A percentile compares a stretch with the other conserved stretches of the same genome.
These are phyloP conservation scores for Terrapene triunguis DNA, from an alignment of 2,113 vertebrate genomes.

Conservation along the genomic window DNA sequence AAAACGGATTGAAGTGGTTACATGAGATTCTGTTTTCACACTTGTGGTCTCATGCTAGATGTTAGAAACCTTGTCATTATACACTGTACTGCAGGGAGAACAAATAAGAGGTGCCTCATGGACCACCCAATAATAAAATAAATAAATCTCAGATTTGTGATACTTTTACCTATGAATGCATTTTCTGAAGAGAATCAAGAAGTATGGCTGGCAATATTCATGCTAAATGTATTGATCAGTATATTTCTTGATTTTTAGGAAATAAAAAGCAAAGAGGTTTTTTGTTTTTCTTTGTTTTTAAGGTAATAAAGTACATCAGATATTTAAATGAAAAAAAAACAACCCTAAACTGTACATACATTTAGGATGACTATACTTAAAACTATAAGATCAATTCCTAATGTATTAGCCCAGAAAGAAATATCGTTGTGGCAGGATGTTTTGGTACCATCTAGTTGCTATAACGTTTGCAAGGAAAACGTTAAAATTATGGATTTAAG, in stretches of 20 bases:
- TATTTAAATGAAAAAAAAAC: background rate
- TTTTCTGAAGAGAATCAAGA: background rate
- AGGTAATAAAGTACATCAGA: background rate
- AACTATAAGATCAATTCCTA: background rate
- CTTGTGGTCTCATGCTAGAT: background rate
- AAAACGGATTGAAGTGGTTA: background rate
- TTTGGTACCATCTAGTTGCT: constrained; percentile 3
- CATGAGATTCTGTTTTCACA: background rate
- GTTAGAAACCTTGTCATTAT: background rate
- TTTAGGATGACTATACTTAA: background rate
- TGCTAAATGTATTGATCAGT: background rate
- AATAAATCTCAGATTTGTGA: background rate
- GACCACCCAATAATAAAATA: background rate
- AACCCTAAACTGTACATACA: background rate
- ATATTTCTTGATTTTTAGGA: background rate
- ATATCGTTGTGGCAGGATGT: background rate
- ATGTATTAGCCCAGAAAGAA: accelerated
- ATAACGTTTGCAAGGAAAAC: constrained; percentile 13
- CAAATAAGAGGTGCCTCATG: background rate
- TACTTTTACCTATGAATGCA: background rate
- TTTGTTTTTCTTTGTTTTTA: background rate
- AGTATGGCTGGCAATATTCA: background rate
- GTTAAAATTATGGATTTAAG: background rate
- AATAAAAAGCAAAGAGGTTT: background rate
- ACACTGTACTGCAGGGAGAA: background rate